Evolutionary conservation across 2,888 invertebrate species (phyloP).

Genomic region (Platypus cylindrus): DNA sequence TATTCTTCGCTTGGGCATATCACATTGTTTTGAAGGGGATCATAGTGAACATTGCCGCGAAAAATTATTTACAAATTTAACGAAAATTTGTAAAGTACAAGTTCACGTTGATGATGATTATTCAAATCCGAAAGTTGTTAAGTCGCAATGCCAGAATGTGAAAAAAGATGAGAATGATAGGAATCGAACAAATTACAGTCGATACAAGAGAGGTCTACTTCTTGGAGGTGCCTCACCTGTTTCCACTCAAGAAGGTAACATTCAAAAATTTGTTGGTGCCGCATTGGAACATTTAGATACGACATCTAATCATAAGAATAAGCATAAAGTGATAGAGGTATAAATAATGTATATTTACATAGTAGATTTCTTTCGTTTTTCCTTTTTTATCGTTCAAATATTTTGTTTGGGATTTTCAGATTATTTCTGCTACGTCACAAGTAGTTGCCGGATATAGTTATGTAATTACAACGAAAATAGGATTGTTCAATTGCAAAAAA

Average conservation of each 20-base stretch:
- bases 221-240: constrained; percentile 5
- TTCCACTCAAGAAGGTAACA: constrained; percentile 13
- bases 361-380: no score
- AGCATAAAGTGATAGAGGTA: constrained; percentile 17
- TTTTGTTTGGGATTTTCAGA: no score
- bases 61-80: constrained; percentile 28
- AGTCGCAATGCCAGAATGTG: constrained; percentile 39
- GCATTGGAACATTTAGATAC: constrained; percentile 17
- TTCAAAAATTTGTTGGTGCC: constrained; percentile 13
- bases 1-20: constrained; percentile 34
- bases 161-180: constrained; percentile 23
- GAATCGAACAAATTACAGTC: constrained; percentile 22
- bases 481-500: constrained; percentile 17
- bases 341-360: no score
- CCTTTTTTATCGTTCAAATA: constrained; percentile 2
- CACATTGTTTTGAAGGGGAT: constrained; percentile 32
- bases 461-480: constrained; percentile 16
- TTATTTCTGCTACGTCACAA: constrained; percentile 19
- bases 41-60: constrained; percentile 21
- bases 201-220: constrained; percentile 14
- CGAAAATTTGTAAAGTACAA: constrained; percentile 39
- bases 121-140: constrained; percentile 36
- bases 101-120: constrained; percentile 34
- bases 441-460: constrained; percentile 20
- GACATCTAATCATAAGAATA: constrained; percentile 12